phyloP scores from a whole-genome alignment of 2,888 invertebrate genomes.

The Cataglyphis cursor region DNA sequence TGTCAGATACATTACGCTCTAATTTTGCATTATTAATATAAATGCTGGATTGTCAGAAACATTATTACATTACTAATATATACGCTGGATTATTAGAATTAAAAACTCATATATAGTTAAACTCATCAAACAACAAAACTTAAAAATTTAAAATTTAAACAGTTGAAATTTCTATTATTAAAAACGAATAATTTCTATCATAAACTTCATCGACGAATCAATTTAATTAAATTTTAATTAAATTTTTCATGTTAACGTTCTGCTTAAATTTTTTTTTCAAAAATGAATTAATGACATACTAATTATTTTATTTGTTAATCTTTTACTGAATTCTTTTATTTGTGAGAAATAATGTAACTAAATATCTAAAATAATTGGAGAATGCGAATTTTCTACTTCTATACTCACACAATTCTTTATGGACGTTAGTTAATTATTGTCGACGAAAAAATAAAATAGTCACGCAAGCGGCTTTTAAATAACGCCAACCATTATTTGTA shows the following conservation, averaged over 20 bases:
- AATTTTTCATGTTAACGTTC: background rate
- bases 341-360: background rate
- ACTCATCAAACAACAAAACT: background rate
- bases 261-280: background rate
- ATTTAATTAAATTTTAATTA: constrained; percentile 17
- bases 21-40: too few relatives aligned
- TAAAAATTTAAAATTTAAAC: constrained; percentile 4
- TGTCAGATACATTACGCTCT: background rate
- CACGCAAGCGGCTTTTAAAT: constrained; percentile 43
- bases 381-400: background rate
- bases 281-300: background rate
- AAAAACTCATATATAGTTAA: background rate
- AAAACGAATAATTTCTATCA: background rate
- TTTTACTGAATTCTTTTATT: background rate
- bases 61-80: too few relatives aligned
- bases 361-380: constrained; percentile 18
- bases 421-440: constrained; percentile 16
- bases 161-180: background rate
- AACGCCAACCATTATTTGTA: constrained; percentile 24
- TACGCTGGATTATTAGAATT: background rate
- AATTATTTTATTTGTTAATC: background rate
- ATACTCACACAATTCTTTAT: background rate
- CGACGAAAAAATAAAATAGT: constrained; percentile 36
- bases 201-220: background rate
- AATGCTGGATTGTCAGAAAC: background rate